phyloP scores from a whole-genome alignment of 2,113 vertebrate genomes.

The Lasiurus cinereus region DNA sequence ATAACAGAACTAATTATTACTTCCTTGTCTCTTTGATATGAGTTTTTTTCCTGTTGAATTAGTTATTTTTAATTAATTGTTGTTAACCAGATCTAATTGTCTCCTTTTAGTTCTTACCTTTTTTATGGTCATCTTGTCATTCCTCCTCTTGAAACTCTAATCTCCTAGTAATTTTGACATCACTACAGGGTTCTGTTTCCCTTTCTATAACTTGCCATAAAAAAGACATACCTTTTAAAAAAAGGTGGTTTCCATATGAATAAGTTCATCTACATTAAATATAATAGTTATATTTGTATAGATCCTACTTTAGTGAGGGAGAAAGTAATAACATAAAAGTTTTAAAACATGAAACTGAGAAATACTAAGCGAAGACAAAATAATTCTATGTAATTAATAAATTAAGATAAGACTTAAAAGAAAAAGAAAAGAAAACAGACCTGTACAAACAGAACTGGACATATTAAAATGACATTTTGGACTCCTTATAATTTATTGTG shows the following conservation, averaged over 20 bases:
- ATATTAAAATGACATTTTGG: not conserved
- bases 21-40: not conserved
- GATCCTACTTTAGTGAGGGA: not conserved
- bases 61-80: not conserved
- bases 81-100: not conserved
- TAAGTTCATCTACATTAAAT: not conserved
- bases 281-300: not conserved
- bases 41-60: conserved; percentile 1
- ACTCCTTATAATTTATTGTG: not conserved
- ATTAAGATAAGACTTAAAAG: not conserved
- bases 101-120: not conserved
- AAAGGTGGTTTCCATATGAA: not conserved
- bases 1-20: not conserved
- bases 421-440: not conserved
- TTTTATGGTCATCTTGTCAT: not conserved
- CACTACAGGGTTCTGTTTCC: not conserved
- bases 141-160: not conserved
- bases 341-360: not conserved
- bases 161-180: not conserved
- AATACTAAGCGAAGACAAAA: not conserved
- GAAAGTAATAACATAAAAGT: not conserved
- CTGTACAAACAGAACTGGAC: not conserved
- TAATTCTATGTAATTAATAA: not conserved
- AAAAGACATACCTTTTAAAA: not conserved
- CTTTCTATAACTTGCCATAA: not conserved